Evolutionary conservation across 2,888 invertebrate species (phyloP).

Genomic region (Drosophila paranaensis): DNA sequence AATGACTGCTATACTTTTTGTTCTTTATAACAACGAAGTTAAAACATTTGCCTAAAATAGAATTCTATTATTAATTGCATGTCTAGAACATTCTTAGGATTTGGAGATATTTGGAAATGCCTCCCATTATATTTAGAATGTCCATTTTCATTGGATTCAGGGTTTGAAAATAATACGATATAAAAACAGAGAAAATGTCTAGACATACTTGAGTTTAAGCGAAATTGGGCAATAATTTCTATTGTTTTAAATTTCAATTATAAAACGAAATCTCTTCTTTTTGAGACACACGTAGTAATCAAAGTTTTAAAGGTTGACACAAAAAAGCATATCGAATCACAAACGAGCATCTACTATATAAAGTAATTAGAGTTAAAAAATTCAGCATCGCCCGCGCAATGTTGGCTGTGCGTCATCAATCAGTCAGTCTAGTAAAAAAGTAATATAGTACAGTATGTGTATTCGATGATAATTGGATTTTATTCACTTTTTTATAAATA

Average conservation of each 20-base stretch:
- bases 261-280: not conserved
- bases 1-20: not conserved
- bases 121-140: no score
- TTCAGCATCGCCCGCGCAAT: not conserved
- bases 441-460: no score
- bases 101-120: no score
- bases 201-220: no score
- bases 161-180: no score
- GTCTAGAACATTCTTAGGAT: not conserved
- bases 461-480: not conserved
- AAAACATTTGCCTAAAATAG: not conserved
- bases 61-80: not conserved
- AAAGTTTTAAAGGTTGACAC: not conserved
- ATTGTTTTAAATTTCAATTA: not conserved
- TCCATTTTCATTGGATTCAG: no score
- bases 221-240: no score
- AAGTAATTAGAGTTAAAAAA: not conserved
- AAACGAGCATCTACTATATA: not conserved
- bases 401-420: conserved; percentile 3
- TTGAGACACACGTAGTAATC: not conserved
- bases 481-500: not conserved
- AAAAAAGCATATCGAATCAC: not conserved
- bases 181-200: not conserved
- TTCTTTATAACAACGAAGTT: not conserved
- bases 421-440: not conserved